phyloP scores from a whole-genome alignment of 1,140 invertebrate genomes.

The Copidosoma floridanum region DNA sequence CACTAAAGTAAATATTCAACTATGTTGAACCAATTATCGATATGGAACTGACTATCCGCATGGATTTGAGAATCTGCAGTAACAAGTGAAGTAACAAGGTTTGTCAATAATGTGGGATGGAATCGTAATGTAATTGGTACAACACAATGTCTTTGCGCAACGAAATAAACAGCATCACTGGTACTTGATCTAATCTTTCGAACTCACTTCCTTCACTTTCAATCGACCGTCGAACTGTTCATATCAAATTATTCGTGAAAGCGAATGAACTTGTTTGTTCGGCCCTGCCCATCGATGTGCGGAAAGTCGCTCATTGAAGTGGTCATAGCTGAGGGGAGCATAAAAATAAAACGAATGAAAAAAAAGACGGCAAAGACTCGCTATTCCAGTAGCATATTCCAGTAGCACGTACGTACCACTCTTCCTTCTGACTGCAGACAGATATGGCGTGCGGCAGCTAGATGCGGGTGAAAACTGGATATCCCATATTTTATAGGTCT shows the following conservation, averaged over 20 bases:
- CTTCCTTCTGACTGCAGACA: neutral
- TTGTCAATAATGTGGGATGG: too few relatives aligned
- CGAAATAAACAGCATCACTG: too few relatives aligned
- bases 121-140: too few relatives aligned
- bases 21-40: too few relatives aligned
- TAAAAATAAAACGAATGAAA: neutral
- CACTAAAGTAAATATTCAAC: too few relatives aligned
- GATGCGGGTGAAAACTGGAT: neutral
- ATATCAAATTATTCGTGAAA: neutral
- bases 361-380: neutral
- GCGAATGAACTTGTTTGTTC: slow-evolving; percentile 20
- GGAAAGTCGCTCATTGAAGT: neutral
- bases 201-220: neutral
- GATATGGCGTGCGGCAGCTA: too few relatives aligned
- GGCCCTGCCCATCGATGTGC: neutral
- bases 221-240: neutral
- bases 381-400: neutral
- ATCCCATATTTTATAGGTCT: neutral
- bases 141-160: slow-evolving; percentile 3
- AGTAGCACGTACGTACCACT: too few relatives aligned
- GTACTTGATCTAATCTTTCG: too few relatives aligned
- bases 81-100: too few relatives aligned
- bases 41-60: too few relatives aligned
- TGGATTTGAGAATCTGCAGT: too few relatives aligned
- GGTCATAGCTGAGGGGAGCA: neutral